phyloP scores from a whole-genome alignment of 2,113 vertebrate genomes.

The Saccopteryx bilineata region DNA sequence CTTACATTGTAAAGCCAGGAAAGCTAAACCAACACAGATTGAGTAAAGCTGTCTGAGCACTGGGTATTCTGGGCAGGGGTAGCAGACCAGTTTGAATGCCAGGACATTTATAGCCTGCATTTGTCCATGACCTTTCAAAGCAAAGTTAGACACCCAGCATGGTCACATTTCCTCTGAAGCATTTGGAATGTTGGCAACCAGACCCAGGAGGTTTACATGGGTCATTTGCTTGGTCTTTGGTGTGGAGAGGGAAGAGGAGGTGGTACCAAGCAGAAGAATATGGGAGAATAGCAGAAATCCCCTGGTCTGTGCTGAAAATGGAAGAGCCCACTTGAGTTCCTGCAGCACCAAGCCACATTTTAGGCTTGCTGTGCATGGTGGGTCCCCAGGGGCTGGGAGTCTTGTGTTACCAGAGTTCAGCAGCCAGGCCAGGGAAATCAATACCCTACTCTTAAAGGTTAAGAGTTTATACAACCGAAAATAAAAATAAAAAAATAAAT shows the following conservation, averaged over 20 bases:
- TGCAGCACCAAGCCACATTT: constrained; percentile 79
- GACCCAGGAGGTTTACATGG: not conserved
- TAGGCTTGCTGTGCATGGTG: constrained; percentile 45
- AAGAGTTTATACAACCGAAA: constrained; percentile 86
- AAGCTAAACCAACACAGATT: constrained; percentile 81
- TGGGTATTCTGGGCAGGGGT: constrained; percentile 68
- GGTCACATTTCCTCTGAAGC: constrained; percentile 82
- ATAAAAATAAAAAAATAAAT: constrained; percentile 82
- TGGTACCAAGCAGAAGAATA: constrained; percentile 41
- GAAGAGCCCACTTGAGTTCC: constrained; percentile 83
- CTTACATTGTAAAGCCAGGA: constrained; percentile 83
- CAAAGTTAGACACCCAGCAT: constrained; percentile 36
- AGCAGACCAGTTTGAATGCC: constrained; percentile 46
- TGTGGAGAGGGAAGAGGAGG: not conserved
- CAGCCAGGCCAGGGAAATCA: constrained; percentile 88
- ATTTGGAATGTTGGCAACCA: constrained; percentile 60
- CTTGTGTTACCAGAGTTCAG: constrained; percentile 84
- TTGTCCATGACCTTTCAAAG: constrained; percentile 42
- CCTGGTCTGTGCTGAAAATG: constrained; percentile 86
- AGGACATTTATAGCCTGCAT: constrained; percentile 65
- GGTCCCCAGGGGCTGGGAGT: constrained; percentile 33
- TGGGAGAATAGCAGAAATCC: constrained; percentile 83
- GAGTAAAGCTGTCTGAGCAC: constrained; percentile 60
- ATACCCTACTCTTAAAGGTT: constrained; percentile 87
- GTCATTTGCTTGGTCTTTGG: constrained; percentile 44